Evolutionary conservation across 2,797 vertebrate species (phyloP).

Genomic region (Threskiornis aethiopicus): DNA sequence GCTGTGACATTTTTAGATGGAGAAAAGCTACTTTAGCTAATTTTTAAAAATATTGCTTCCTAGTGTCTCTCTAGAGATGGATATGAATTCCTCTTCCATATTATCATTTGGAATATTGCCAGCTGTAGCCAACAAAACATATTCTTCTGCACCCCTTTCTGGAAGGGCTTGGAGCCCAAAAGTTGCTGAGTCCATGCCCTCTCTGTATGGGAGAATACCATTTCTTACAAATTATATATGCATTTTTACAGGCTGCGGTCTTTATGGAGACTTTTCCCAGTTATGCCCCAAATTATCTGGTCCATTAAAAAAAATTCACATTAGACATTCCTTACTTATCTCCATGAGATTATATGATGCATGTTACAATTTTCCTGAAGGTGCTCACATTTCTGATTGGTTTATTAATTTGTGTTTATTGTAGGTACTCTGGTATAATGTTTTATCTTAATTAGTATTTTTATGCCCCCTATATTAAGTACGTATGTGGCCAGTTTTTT

Average conservation of each 20-base stretch:
- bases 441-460: constrained; percentile 79
- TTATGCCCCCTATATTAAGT: constrained; percentile 69
- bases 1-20: neutral
- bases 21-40: neutral
- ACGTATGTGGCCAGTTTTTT: constrained; percentile 59
- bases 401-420: constrained; percentile 78
- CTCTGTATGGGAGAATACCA: neutral
- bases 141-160: neutral
- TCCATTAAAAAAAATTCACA: constrained; percentile 50
- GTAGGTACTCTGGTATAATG: constrained; percentile 54
- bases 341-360: constrained; percentile 55
- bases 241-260: neutral
- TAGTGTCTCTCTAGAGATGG: neutral
- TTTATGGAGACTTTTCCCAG: constrained; percentile 43
- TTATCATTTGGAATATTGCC: neutral
- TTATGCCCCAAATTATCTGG: constrained; percentile 63
- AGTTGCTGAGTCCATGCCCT: neutral
- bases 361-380: constrained; percentile 60
- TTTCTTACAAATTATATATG: neutral
- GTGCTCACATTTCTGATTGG: constrained; percentile 53
- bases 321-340: constrained; percentile 54
- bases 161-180: neutral
- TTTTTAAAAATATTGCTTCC: neutral
- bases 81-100: neutral
- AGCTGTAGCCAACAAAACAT: neutral